Evolutionary conservation across 2,113 vertebrate species (phyloP), one percentile per base, ranked within the genome.

Genomic region (Equus quagga): DNA sequence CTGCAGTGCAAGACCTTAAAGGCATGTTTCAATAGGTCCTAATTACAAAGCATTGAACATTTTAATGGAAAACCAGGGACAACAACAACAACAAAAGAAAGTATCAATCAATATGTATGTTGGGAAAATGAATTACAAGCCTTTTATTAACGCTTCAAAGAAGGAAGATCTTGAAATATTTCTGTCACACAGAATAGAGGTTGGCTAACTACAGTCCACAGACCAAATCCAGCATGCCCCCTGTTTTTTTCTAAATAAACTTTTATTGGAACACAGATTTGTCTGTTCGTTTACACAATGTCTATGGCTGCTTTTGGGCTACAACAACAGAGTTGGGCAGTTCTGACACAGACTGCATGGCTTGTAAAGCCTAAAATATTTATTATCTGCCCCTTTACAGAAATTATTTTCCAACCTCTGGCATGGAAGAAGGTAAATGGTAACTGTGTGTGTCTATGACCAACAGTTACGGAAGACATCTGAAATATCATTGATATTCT

Each of bases 31-130:
- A 89, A 65, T 72, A 95, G 78, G 28, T 89, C 82, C 31, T 95
- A 96, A 95, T 62, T 89, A 95, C 65, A 94, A 97, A 97, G 64
- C n/a, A 69, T 36, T 56, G 46, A 85, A 72, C 33, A 81, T 75
- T 79, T 93, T 44, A 91, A 73, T 64, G 62, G 33, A 95, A 97
- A 64, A 85, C 41, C 23, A 60, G 84, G n/a, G 89, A 75, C 6
- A 95, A 81, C n/a, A 94, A 46, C 44, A 88, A 83, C 44, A 88
- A 83, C 69, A 91, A 90, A 82, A 76, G 44, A 89, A 89, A 94
- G 80, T 85, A 89, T 54, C 51, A 84, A 36, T 60, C 3, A 86
- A 65, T 76, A 72, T 60, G 23, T 76, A 10, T 46, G 60, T 91
- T 12, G 85, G 82, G 46, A 89, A 94, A 91, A 91, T 78, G 8